phyloP scores from a whole-genome alignment of 2,888 invertebrate genomes.

The Xestobium rufovillosum region DNA sequence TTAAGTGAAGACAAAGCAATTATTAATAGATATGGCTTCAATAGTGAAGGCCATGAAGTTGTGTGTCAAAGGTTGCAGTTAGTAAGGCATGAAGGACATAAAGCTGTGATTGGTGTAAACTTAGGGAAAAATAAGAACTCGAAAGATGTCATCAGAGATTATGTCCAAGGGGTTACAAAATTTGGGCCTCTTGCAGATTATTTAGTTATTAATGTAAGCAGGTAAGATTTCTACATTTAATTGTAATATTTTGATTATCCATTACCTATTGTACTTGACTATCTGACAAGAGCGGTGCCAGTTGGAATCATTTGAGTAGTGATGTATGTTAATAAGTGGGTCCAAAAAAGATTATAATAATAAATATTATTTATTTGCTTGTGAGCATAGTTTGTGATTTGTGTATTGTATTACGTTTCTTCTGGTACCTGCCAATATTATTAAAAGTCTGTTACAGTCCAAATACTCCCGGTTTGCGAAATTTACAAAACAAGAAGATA shows the following conservation, averaged over 20 bases:
- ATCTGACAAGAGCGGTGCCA: too few species aligned
- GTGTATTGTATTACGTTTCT: slow-evolving; percentile 4
- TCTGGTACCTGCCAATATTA: neutral
- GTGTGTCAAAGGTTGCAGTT: slow-evolving; percentile 60
- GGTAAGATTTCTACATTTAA: slow-evolving; percentile 41
- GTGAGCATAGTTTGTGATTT: slow-evolving; percentile 1
- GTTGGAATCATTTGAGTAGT: too few species aligned
- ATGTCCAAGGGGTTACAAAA: slow-evolving; percentile 72
- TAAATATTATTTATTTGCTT: slow-evolving; percentile 3
- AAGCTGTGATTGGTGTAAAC: slow-evolving; percentile 76
- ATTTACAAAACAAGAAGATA: slow-evolving; percentile 70
- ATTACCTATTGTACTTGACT: too few species aligned
- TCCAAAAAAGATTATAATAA: neutral
- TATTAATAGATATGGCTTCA: slow-evolving; percentile 95
- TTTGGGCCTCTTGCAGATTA: slow-evolving; percentile 88
- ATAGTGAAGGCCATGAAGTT: slow-evolving; percentile 82
- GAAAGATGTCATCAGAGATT: slow-evolving; percentile 67
- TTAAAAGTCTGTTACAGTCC: slow-evolving; percentile 57
- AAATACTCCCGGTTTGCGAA: slow-evolving; percentile 87
- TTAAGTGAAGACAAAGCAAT: slow-evolving; percentile 77
- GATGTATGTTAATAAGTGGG: too few species aligned
- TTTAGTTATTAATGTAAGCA: slow-evolving; percentile 92
- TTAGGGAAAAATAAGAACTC: slow-evolving; percentile 92
- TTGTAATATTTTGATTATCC: neutral
- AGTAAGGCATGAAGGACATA: slow-evolving; percentile 49